Evolutionary conservation across 2,113 vertebrate species (phyloP), one percentile per base, ranked within the genome.

Genomic region (Clupea harengus): DNA sequence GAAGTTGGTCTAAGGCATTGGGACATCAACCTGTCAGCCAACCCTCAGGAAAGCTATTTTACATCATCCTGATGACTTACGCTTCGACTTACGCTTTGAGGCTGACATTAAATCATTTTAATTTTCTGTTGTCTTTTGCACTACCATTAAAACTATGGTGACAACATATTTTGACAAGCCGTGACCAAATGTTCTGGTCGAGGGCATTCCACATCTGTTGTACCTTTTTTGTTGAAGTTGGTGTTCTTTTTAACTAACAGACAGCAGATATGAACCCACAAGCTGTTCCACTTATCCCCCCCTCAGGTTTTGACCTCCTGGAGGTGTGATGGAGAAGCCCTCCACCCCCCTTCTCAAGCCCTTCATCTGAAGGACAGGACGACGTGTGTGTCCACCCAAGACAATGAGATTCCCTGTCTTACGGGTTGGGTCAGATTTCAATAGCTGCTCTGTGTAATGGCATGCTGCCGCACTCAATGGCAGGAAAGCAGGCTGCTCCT

Each of bases 341-440:
- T 32, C 67, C 10, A 75, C 8, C 13, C 11, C 13, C 10, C 3
- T 39, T 39, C 28, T 39, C 25, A 39, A 39, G 28, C 67, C 28
- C 15, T 75, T 75, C 28, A 39, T 17, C 11, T 75, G 67, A 32
- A 4, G 39, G 25, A 75, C 67, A 75, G 47, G 25, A 49, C 57
- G 39, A 39, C 39, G 72, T n/a, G 20, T 80, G 49, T n/a, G n/a
- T 67, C 44, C 0, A 8, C 46, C 39, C 75, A 46, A 57, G 82
- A 81, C 85, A 46, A 67, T 18, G 81, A 60, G 89, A 57, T 57
- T 9, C 47, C 60, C 82, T 84, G 82, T 83, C 85, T 78, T 46
- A 64, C 46, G 13, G 6, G 81, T 20, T 64, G 85, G 72, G 84
- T 88, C 82, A 15, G 60, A 87, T 87, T 88, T 87, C 87, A 86